Base-by-base conservation (phyloP, 2,797 vertebrate species). In the Sibirionetta formosa region DNA sequence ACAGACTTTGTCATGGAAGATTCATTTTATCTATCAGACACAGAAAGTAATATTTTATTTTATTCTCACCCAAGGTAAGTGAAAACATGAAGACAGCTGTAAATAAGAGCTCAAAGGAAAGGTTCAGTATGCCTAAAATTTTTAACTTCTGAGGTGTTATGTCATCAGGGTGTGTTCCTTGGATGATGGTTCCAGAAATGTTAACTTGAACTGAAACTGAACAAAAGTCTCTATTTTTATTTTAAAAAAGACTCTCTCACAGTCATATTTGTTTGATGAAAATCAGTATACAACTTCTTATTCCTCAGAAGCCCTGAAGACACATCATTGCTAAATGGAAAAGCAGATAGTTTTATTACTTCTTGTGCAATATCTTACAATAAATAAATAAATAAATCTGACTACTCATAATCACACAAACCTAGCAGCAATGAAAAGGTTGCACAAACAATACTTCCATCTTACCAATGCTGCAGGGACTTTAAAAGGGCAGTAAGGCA, bases 301-400 rank as follows among this genome's bases (percentile, higher is more conserved):
- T 76, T 86, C 51, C 83, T 93, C 73, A 79, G 70, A 90, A 93
- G 73, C 77, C 75, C 93, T 50, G 46, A 94, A 84, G 80, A 92
- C 50, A 78, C 38, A 95, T 79, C 58, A 60, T 11, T 58, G 35
- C 46, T 86, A 82, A 81, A 86, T 3, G 80, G 90, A 81, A 93
- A 90, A 31, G 54, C n/a, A 66, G n/a, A 87, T 51, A 42, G 46
- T 26, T 96, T 84, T 94, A 94, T 94, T 94, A 86, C 70, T 93
- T 80, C 46, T 79, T 79, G 42, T 33, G 42, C 36, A 76, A 40
- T 82, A 86, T 82, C 91, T 87, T 61, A 63, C 8, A 31, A 42
- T 42, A 42, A 42, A 42, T 42, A 42, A 40, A 40, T 40, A 84
- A 48, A 50, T 82, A 76, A 73, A 76, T 46, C 53, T 72, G 68